phyloP scores from a whole-genome alignment of 2,888 invertebrate species.

The Taenaris catops region DNA sequence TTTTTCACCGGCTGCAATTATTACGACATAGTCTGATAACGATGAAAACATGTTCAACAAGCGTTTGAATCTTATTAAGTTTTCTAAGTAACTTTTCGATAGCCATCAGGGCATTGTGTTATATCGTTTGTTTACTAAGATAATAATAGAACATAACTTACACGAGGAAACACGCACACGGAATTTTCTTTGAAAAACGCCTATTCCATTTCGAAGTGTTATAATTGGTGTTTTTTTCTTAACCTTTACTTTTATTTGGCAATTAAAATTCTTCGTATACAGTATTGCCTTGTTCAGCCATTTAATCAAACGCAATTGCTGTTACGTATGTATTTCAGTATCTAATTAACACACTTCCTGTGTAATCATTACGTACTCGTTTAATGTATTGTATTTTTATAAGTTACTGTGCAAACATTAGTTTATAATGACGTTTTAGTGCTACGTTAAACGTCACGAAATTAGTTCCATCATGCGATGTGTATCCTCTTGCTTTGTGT shows the following conservation, averaged over 20 bases:
- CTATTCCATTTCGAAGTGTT: neutral
- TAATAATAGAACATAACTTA: too few species aligned
- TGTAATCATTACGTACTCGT: slow-evolving; percentile 34
- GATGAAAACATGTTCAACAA: slow-evolving; percentile 45
- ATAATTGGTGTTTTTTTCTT: slow-evolving; percentile 1
- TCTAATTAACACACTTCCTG: slow-evolving; percentile 51
- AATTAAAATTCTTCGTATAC: slow-evolving; percentile 14
- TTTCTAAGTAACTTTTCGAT: slow-evolving; percentile 15
- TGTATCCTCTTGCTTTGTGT: too few species aligned
- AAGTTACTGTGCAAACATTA: too few species aligned
- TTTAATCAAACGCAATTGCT: slow-evolving; percentile 20
- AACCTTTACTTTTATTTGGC: slow-evolving; percentile 8
- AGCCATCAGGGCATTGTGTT: slow-evolving; percentile 10
- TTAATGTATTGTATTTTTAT: slow-evolving; percentile 4
- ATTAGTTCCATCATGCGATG: too few species aligned
- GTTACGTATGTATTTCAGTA: slow-evolving; percentile 43
- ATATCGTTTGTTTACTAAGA: slow-evolving; percentile 3
- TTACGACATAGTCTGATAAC: slow-evolving; percentile 70
- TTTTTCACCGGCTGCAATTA: slow-evolving; percentile 49
- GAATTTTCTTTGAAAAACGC: too few species aligned
- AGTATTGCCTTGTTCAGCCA: slow-evolving; percentile 12
- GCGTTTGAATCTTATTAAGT: slow-evolving; percentile 20
- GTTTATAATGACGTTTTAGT: neutral
- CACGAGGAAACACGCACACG: too few species aligned
- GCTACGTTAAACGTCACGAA: too few species aligned